Evolutionary conservation across 2,888 invertebrate genomes (phyloP).

Genomic region (Dendrolimus houi): DNA sequence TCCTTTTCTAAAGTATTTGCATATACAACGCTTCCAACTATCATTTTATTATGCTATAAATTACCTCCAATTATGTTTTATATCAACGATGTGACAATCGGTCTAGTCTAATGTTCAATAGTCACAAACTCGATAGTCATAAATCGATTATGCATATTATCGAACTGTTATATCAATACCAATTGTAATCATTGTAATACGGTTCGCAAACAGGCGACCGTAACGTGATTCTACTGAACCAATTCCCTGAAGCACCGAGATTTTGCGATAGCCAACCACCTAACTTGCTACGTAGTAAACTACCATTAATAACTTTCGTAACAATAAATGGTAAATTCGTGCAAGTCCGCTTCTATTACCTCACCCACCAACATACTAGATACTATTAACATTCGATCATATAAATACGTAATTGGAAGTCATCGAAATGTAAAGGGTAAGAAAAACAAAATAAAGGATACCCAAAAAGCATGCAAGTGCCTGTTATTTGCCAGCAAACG

Average conservation of each 20-base stretch:
- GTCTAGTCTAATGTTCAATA: not conserved
- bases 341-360: conserved; percentile 19
- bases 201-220: conserved; percentile 15
- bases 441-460: too few species aligned
- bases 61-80: too few species aligned
- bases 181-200: conserved; percentile 11
- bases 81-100: not conserved
- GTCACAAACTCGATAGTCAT: conserved; percentile 3
- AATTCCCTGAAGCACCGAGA: conserved; percentile 30
- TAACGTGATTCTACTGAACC: conserved; percentile 10
- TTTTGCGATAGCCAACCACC: conserved; percentile 26
- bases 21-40: too few species aligned
- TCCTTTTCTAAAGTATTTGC: too few species aligned
- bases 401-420: too few species aligned
- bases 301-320: conserved; percentile 36
- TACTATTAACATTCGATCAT: not conserved
- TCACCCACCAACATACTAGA: not conserved
- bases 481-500: too few species aligned
- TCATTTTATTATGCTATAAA: too few species aligned
- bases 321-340: conserved; percentile 26
- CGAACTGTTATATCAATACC: conserved; percentile 10
- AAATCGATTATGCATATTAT: conserved; percentile 11
- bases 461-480: too few species aligned
- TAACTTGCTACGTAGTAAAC: conserved; percentile 28
- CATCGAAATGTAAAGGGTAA: too few species aligned